Percentiles rank a stretch among this genome's conserved stretches.
Evolutionary conservation across 2,888 invertebrate species (phyloP).

Genomic region (Thyatira batis): DNA sequence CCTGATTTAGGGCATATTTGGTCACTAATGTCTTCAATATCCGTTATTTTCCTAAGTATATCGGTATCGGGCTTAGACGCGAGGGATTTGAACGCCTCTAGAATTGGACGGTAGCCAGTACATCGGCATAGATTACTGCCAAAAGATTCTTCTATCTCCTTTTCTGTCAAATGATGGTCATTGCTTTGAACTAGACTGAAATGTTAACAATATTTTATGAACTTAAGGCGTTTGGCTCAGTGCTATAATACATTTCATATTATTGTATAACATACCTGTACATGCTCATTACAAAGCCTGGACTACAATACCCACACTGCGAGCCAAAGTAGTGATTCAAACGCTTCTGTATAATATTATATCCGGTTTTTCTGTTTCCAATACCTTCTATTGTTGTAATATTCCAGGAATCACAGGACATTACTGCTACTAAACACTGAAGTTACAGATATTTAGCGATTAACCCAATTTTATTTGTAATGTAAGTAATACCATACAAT

Average conservation of each 20-base stretch:
- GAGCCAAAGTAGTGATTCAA: slow-evolving; percentile 84
- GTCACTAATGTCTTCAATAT: slow-evolving; percentile 58
- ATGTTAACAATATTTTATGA: slow-evolving; percentile 5
- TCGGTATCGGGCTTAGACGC: slow-evolving; percentile 55
- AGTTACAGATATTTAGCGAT: no score
- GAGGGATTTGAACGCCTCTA: slow-evolving; percentile 84
- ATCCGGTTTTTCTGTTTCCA: slow-evolving; percentile 83
- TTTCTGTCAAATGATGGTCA: slow-evolving; percentile 73
- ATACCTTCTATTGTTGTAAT: slow-evolving; percentile 86
- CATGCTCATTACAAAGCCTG: slow-evolving; percentile 88
- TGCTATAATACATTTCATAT: neutral
- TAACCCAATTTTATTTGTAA: no score
- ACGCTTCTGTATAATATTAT: slow-evolving; percentile 84
- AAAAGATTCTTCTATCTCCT: slow-evolving; percentile 86
- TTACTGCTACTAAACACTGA: slow-evolving; percentile 68
- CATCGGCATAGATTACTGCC: slow-evolving; percentile 89
- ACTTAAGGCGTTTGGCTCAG: neutral
- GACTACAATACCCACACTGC: slow-evolving; percentile 88
- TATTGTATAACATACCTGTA: slow-evolving; percentile 68
- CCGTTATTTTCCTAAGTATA: slow-evolving; percentile 39
- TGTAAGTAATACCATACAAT: slow-evolving; percentile 9
- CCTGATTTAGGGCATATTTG: slow-evolving; percentile 45
- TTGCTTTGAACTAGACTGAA: slow-evolving; percentile 61
- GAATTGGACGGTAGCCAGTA: slow-evolving; percentile 86
- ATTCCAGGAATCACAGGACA: slow-evolving; percentile 83